phyloP scores from a whole-genome alignment of 2,113 vertebrate species.

The Hippocampus zosterae region DNA sequence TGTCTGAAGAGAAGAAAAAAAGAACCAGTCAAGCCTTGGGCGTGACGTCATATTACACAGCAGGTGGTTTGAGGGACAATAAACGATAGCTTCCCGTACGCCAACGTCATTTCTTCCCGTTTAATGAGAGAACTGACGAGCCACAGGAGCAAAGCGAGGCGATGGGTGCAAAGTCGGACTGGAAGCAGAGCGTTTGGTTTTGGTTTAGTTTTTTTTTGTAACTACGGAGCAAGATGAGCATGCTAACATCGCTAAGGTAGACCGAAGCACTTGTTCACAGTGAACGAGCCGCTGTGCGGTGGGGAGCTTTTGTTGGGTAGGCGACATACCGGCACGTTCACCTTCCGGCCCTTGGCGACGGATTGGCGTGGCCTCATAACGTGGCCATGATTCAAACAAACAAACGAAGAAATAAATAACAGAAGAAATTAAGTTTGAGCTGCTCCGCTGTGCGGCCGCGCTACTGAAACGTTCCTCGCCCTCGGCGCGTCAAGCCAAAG shows the following conservation, averaged over 20 bases:
- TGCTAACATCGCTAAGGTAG: background rate
- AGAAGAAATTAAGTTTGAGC: conserved; percentile 33
- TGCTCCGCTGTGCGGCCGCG: conserved; percentile 27
- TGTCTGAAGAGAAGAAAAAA: background rate
- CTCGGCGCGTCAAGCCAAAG: background rate
- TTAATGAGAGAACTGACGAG: background rate
- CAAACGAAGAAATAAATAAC: conserved; percentile 19
- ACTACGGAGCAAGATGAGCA: background rate
- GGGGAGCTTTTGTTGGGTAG: background rate
- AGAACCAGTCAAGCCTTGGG: background rate
- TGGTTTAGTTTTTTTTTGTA: background rate
- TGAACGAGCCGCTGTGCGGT: background rate
- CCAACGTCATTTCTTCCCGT: background rate
- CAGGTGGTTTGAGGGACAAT: conserved; percentile 1
- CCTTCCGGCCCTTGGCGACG: background rate
- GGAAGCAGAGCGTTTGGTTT: background rate
- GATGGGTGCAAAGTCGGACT: background rate
- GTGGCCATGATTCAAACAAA: too few species aligned
- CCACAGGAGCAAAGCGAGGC: background rate
- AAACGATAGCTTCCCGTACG: background rate
- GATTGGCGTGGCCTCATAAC: background rate
- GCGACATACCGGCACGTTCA: background rate
- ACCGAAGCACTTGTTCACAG: background rate
- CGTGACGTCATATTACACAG: background rate
- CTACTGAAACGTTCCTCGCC: background rate